phyloP scores from a whole-genome alignment of 1,140 invertebrate species.

The Pristionchus pacificus region DNA sequence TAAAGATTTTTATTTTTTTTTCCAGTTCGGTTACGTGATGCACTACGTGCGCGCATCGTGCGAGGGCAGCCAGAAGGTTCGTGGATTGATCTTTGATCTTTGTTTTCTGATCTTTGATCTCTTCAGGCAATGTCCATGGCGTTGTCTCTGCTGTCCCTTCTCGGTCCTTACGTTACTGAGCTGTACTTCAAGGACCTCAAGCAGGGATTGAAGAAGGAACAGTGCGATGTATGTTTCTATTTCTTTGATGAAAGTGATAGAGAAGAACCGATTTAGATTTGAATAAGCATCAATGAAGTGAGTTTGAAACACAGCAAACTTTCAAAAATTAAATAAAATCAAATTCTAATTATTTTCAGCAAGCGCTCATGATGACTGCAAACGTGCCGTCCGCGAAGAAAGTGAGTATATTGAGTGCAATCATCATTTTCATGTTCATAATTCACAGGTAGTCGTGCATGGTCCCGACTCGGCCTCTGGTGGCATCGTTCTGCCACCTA shows the following conservation, averaged over 20 bases:
- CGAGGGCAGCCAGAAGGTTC: conserved; percentile 84
- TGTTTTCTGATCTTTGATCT: too few species aligned
- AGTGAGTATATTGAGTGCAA: too few species aligned
- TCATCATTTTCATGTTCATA: too few species aligned
- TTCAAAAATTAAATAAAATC: not conserved
- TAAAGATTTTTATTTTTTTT: conserved; percentile 24
- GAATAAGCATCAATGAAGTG: not conserved
- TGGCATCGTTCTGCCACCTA: conserved; percentile 92
- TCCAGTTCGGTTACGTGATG: conserved; percentile 89
- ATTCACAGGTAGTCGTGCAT: conserved; percentile 96
- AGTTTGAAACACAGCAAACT: not conserved
- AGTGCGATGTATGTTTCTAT: conserved; percentile 75
- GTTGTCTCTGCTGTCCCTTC: conserved; percentile 91
- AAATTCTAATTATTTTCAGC: conserved; percentile 55
- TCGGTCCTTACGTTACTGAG: conserved; percentile 85
- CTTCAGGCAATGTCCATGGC: conserved; percentile 90
- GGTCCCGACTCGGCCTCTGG: conserved; percentile 80
- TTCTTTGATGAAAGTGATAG: not conserved
- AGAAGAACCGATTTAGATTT: not conserved
- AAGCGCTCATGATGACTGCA: conserved; percentile 89
- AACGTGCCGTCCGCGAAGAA: conserved; percentile 98
- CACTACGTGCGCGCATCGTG: conserved; percentile 92
- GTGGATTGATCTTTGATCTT: too few species aligned
- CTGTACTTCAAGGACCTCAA: conserved; percentile 99
- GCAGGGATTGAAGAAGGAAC: conserved; percentile 94